Evolutionary conservation across 2,888 invertebrate genomes (phyloP), one percentile per base, ranked within the genome.

Genomic region (Calameuta pallipes): DNA sequence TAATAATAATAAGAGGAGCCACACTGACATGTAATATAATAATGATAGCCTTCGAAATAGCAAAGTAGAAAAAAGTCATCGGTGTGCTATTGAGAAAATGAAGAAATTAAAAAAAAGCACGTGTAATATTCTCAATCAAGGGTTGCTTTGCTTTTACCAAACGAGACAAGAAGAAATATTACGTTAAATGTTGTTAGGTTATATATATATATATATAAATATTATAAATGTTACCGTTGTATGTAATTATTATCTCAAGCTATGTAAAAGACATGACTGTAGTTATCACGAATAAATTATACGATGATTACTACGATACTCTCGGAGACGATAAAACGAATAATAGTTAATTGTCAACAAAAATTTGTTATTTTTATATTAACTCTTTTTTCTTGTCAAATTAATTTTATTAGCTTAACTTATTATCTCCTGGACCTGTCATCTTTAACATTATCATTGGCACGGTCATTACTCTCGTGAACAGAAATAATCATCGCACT

Each of bases 171-270:
- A 82, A 78, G 79, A 80, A 79, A 77, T 87, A 87, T 85, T 84
- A 85, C 85, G 87, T 89, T 89, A 86, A 86, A 87, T 87, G 87
- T 89, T 89, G 85, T 87, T 89, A 89, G 87, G 85, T 88, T 86
- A 87, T 87, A 84, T 77, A 84, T 85, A 85, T 84, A 35, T 35
- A 36, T 36, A 36, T 77, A 84, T 84, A 85, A 84, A 85, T 82
- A 88, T 86, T 86, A 89, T 89, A 86, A 89, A 89, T 89, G 89
- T 89, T 89, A 88, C 80, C 84, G 86, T 89, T 89, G 86, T 89
- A 87, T 86, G 88, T 89, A 87, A 82, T 80, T 85, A 85, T 85
- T 81, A 82, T 79, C 73, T 71, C 73, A 78, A 76, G 73, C 74
- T 56, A 82, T 80, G 83, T 83, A 82, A 81, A 74, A 82, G 76